Conservation (phyloP, 2,888 invertebrate genomes). For the Nomada ferruginata region DNA sequence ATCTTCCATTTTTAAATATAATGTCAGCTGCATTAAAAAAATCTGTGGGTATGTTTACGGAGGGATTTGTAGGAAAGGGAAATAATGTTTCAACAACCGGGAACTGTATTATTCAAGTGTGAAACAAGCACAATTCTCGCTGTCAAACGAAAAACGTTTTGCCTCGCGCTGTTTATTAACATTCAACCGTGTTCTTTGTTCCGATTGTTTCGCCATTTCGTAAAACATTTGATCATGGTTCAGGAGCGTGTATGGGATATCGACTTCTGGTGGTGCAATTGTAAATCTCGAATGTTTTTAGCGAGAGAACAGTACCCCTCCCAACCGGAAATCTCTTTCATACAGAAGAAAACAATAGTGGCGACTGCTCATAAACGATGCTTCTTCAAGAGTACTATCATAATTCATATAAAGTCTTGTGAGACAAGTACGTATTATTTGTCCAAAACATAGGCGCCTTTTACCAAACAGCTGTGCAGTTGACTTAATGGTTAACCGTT, state of each 20-base stretch:
- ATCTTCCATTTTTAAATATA: too few relatives aligned
- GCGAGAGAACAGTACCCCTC: conserved; percentile 5
- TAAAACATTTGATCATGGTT: conserved; percentile 32
- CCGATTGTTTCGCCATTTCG: conserved; percentile 7
- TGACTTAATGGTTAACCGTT: too few relatives aligned
- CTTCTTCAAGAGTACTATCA: too few relatives aligned
- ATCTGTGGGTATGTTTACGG: too few relatives aligned
- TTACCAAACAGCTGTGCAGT: too few relatives aligned
- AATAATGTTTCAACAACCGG: not conserved
- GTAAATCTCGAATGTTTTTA: conserved; percentile 31
- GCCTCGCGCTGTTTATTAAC: not conserved
- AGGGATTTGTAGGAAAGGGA: too few relatives aligned
- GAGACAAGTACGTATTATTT: too few relatives aligned
- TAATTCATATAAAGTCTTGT: too few relatives aligned
- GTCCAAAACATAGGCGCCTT: too few relatives aligned
- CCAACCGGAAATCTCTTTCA: conserved; percentile 36
- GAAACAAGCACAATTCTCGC: not conserved
- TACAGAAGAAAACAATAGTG: conserved; percentile 59
- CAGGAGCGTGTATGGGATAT: conserved; percentile 14
- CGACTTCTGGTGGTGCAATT: conserved; percentile 12
- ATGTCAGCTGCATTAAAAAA: too few relatives aligned
- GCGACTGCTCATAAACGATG: conserved; percentile 42
- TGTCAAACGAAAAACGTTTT: not conserved
- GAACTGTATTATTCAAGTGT: not conserved
- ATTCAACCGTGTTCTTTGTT: conserved; percentile 2